phyloP scores from a whole-genome alignment of 2,888 invertebrate species.

The Strigamia maritima region DNA sequence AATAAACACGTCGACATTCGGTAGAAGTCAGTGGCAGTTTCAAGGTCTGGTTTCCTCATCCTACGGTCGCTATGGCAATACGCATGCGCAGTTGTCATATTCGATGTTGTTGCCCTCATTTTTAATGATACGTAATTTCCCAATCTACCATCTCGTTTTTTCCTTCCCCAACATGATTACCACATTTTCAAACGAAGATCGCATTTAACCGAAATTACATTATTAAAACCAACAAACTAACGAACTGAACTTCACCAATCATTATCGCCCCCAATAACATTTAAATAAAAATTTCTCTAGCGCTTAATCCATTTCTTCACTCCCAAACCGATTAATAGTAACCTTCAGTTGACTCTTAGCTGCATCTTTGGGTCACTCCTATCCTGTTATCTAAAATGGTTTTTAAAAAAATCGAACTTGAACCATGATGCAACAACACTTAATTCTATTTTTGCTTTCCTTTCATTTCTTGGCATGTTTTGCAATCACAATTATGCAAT shows the following conservation, averaged over 20 bases:
- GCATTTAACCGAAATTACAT: too few relatives aligned
- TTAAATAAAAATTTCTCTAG: too few relatives aligned
- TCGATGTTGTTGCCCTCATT: not conserved
- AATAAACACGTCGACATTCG: not conserved
- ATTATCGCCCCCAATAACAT: too few relatives aligned
- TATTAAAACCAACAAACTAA: too few relatives aligned
- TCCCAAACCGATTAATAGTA: not conserved
- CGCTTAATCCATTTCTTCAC: too few relatives aligned
- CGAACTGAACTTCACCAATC: too few relatives aligned
- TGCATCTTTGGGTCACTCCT: not conserved
- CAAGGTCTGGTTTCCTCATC: not conserved
- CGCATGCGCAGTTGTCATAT: not conserved
- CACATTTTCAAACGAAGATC: not conserved
- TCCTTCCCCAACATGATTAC: not conserved
- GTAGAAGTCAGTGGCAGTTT: not conserved
- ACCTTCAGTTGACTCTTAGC: not conserved
- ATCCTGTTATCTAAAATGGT: not conserved
- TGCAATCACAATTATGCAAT: constrained; percentile 9
- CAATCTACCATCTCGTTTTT: not conserved
- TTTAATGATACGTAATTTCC: constrained; percentile 15
- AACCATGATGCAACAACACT: constrained; percentile 8
- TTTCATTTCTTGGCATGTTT: not conserved
- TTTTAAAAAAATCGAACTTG: not conserved
- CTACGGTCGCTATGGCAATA: not conserved
- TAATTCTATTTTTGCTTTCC: not conserved